Evolutionary conservation across 2,888 invertebrate species (phyloP), one percentile per base, ranked within the genome.

Genomic region (Tillus elongatus): DNA sequence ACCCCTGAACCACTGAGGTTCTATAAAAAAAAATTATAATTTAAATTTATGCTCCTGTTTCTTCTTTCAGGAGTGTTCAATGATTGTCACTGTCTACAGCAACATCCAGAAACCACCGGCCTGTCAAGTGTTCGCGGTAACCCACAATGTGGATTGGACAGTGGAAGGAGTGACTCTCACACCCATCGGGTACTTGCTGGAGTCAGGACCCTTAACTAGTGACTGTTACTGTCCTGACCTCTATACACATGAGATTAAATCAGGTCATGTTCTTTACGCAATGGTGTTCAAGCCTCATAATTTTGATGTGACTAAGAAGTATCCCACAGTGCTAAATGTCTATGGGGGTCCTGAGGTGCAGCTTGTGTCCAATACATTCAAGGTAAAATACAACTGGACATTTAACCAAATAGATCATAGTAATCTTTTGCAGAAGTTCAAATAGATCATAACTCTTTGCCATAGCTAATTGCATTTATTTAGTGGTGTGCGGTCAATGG

Each of bases 301-400:
- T 59, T 79, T 75, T 52, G 71, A 74, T 43, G 68, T 70, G 1
- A 76, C 75, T 4, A 63, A 67, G 41, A 78, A 82, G 42, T 91
- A 92, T 69, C 96, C 98, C 1, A 92, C 93, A 10, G 83, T 98
- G 41, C 74, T 97, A 33, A 92, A 93, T 66, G 90, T 99, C 36
- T 99, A 98, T 62, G 98, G 95, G 2, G 98, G 98, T 0, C 98
- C 98, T 0, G 95, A 96, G 64, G 93, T 97, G 32, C 97, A 99
- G 69, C 77, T 95, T 26, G 97, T 98, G 41, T 88, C 89, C 36
- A 97, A 98, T 67, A 85, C 87, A 3, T 95, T 90, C 58, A 89
- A 90, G 75, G 89, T 89, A 57, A 63, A 63, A 4, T 19, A 19
- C n/a, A n/a, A n/a, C n/a, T n/a, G 59, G 69, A 15, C 13, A 15